Percentiles rank a stretch among this genome's conserved stretches.
Evolutionary conservation across 1,140 invertebrate species (phyloP).

Genomic region (Aporrectodea caliginosa): DNA sequence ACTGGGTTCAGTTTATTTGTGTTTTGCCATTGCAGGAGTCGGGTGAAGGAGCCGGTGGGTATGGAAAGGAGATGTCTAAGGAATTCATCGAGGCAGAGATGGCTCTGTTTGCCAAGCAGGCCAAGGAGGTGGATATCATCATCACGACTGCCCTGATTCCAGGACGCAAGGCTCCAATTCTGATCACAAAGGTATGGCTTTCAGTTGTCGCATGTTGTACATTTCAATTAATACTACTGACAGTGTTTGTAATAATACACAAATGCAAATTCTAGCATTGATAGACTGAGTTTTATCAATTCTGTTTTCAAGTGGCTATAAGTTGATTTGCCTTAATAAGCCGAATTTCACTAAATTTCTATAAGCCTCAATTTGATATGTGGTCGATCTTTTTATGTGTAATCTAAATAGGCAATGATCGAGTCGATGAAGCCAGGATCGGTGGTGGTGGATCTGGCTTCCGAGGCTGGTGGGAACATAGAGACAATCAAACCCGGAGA

Average conservation of each 20-base stretch:
- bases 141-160: conserved; percentile 85
- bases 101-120: conserved; percentile 78
- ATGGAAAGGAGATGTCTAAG: conserved; percentile 85
- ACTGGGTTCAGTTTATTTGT: too few relatives aligned
- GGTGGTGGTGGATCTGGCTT: conserved; percentile 82
- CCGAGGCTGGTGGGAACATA: conserved; percentile 83
- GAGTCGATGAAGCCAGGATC: conserved; percentile 81
- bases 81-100: conserved; percentile 83
- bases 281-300: background rate
- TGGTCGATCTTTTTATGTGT: too few relatives aligned
- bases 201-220: conserved; percentile 3
- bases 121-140: conserved; percentile 72
- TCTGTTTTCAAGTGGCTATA: background rate
- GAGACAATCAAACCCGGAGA: conserved; percentile 78
- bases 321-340: too few relatives aligned
- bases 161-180: conserved; percentile 76
- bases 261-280: conserved; percentile 5
- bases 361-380: too few relatives aligned
- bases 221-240: too few relatives aligned
- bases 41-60: conserved; percentile 76
- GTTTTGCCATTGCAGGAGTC: conserved; percentile 77
- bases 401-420: conserved; percentile 81
- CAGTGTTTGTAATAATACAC: conserved; percentile 8
- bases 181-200: conserved; percentile 70
- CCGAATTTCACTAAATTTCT: too few relatives aligned